These are phyloP conservation scores for Formicarius rufipectus DNA, from an alignment of 2,113 vertebrate species.

Conservation along the genomic window DNA sequence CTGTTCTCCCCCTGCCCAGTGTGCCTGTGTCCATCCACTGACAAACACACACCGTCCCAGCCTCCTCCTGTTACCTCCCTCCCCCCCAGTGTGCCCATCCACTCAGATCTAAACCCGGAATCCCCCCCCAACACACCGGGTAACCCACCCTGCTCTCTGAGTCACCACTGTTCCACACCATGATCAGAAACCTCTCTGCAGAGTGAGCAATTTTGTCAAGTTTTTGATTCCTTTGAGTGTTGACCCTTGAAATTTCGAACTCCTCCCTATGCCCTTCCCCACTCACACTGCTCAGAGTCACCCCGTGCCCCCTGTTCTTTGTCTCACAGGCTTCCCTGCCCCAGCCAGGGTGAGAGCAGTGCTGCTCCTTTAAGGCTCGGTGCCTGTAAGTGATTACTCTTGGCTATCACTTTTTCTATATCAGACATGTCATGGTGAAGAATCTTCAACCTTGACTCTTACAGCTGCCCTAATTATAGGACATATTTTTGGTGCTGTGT, in stretches of 20 bases:
- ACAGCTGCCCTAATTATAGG: conserved; percentile 73
- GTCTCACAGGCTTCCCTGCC: neutral
- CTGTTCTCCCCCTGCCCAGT: neutral
- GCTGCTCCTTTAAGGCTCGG: conserved; percentile 58
- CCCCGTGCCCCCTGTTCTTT: neutral
- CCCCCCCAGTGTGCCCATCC: neutral
- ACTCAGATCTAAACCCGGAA: neutral
- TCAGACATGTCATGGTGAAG: conserved; percentile 72
- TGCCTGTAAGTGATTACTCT: conserved; percentile 67
- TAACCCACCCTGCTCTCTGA: neutral
- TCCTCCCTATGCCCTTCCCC: neutral
- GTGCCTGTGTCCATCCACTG: fast-evolving
- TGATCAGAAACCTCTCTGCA: conserved; percentile 5
- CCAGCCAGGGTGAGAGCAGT: neutral
- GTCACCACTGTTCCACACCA: neutral
- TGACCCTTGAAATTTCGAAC: conserved; percentile 40
- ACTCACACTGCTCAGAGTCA: neutral
- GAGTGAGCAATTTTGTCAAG: neutral
- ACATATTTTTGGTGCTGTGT: conserved; percentile 74
- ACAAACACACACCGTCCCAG: neutral
- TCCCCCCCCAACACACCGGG: fast-evolving
- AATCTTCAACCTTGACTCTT: conserved; percentile 76
- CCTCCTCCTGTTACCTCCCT: neutral
- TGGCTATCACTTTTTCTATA: conserved; percentile 67
- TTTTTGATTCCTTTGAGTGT: neutral